Conservation (phyloP, 1,140 invertebrate species). For the Oryctes rhinoceros region DNA sequence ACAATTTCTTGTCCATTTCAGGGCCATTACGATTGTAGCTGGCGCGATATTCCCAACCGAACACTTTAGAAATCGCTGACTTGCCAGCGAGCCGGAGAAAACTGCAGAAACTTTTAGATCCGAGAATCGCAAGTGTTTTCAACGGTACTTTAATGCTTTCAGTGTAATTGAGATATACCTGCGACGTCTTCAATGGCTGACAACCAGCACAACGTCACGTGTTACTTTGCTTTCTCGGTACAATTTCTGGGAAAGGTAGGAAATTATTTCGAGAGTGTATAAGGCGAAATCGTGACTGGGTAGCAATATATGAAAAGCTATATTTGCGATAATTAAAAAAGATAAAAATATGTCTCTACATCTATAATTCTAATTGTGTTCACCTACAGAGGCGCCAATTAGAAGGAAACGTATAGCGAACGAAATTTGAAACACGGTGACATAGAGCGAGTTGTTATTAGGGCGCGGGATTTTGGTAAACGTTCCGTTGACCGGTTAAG, state of each 20-base stretch:
- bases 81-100: not conserved
- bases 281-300: no score
- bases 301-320: no score
- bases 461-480: not conserved
- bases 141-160: constrained; percentile 32
- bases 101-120: constrained; percentile 16
- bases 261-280: no score
- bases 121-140: not conserved
- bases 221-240: no score
- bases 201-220: not conserved
- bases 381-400: no score
- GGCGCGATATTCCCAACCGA: not conserved
- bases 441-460: not conserved
- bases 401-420: no score
- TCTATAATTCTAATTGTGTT: no score
- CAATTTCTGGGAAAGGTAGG: no score
- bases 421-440: not conserved
- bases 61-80: constrained; percentile 28
- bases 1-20: no score
- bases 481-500: not conserved
- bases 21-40: not conserved
- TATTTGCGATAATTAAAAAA: no score
- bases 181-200: not conserved
- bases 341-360: no score
- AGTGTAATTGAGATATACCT: constrained; percentile 27